These are phyloP conservation scores for Lucilia cuprina DNA, from an alignment of 1,140 invertebrate genomes.

Conservation along the genomic window DNA sequence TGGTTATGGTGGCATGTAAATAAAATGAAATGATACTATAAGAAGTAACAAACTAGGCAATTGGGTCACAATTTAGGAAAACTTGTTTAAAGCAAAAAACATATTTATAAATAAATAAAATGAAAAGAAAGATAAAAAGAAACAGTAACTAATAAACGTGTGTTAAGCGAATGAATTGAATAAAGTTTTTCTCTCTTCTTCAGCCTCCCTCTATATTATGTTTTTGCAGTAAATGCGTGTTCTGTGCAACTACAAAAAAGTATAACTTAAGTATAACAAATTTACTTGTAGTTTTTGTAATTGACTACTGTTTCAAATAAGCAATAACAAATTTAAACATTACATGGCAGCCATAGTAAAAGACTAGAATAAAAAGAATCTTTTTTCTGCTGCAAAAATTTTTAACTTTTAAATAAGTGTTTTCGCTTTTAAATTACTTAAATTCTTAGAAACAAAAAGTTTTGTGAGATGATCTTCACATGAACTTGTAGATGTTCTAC, in stretches of 20 bases:
- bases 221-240: not conserved
- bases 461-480: too few relatives aligned
- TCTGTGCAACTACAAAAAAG: not conserved
- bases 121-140: not conserved
- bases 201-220: too few relatives aligned
- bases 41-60: conserved; percentile 35
- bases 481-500: too few relatives aligned
- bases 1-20: conserved; percentile 21
- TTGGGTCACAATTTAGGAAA: conserved; percentile 42
- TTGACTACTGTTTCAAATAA: not conserved
- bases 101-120: not conserved
- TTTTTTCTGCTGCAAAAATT: not conserved
- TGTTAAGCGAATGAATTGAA: not conserved
- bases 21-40: conserved; percentile 5
- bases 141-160: not conserved
- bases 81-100: conserved; percentile 28
- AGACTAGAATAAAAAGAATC: not conserved
- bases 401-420: not conserved
- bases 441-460: not conserved
- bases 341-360: not conserved
- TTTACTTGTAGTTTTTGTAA: not conserved
- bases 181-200: not conserved
- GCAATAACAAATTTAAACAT: not conserved
- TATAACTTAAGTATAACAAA: not conserved
- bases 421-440: not conserved